Conservation (phyloP, 2,797 vertebrate species). For the Discoglossus pictus region DNA sequence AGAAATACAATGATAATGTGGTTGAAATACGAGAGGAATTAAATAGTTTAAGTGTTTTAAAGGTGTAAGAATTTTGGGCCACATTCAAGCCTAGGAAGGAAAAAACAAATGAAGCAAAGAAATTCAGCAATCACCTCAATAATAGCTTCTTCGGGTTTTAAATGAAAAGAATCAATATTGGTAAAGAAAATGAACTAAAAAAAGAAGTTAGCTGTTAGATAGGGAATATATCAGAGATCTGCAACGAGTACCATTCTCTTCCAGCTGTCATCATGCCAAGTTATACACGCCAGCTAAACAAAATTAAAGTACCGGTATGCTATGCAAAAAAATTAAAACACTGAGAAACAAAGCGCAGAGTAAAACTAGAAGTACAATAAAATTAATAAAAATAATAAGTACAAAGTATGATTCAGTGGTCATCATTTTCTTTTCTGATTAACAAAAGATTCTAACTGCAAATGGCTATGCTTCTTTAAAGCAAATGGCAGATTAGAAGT, state of each 20-base stretch:
- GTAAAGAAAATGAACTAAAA: background rate
- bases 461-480: slow-evolving; percentile 14
- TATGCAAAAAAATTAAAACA: slow-evolving; percentile 7
- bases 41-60: too few species aligned
- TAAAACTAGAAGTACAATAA: too few species aligned
- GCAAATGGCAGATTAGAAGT: slow-evolving; percentile 3
- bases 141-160: background rate
- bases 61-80: too few species aligned
- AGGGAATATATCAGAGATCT: background rate
- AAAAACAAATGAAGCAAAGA: background rate
- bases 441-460: slow-evolving; percentile 11
- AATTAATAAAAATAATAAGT: too few species aligned
- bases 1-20: too few species aligned
- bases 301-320: slow-evolving; percentile 11
- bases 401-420: slow-evolving; percentile 1
- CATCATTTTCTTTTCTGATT: background rate
- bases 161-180: slow-evolving; percentile 10
- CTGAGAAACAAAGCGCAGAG: slow-evolving; percentile 9
- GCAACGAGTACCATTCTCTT: background rate
- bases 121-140: slow-evolving; percentile 5
- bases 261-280: background rate
- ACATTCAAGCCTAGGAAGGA: background rate
- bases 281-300: slow-evolving; percentile 14
- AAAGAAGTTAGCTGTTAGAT: background rate
- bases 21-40: too few species aligned